A percentile compares a stretch with the other conserved stretches of the same genome.
Evolutionary conservation across 2,888 invertebrate species (phyloP).

Genomic region (Coelinius sp.): DNA sequence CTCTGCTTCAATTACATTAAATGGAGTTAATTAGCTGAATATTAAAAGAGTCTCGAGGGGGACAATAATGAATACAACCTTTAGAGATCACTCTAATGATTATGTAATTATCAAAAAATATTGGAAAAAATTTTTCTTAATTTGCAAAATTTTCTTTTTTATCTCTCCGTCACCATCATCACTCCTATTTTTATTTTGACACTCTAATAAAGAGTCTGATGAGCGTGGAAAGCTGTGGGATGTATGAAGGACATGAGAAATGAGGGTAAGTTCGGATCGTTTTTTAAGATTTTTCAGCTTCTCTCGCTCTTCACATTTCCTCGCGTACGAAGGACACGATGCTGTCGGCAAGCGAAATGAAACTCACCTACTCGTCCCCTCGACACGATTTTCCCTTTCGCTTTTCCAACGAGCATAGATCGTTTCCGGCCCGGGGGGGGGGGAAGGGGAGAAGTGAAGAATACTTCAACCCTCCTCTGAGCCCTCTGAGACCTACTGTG

Average conservation of each 20-base stretch:
- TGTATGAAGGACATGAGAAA: constrained; percentile 37
- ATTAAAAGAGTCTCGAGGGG: background rate
- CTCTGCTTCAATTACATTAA: background rate
- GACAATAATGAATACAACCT: background rate
- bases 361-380: constrained; percentile 2
- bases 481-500: background rate
- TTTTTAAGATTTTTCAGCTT: constrained; percentile 30
- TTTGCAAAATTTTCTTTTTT: background rate
- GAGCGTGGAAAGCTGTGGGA: constrained; percentile 19
- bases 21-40: background rate
- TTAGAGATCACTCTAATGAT: too few relatives aligned
- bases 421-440: background rate
- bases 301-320: constrained; percentile 20
- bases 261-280: constrained; percentile 36
- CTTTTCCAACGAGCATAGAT: constrained; percentile 25
- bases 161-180: too few relatives aligned
- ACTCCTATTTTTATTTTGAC: too few relatives aligned
- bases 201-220: constrained; percentile 22
- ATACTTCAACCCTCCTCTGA: background rate
- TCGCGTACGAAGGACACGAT: constrained; percentile 16
- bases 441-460: too few relatives aligned
- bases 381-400: constrained; percentile 15
- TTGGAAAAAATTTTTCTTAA: background rate
- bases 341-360: constrained; percentile 30
- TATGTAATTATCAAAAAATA: too few relatives aligned